phyloP scores from a whole-genome alignment of 2,113 vertebrate species.

The Oreochromis spilurus region DNA sequence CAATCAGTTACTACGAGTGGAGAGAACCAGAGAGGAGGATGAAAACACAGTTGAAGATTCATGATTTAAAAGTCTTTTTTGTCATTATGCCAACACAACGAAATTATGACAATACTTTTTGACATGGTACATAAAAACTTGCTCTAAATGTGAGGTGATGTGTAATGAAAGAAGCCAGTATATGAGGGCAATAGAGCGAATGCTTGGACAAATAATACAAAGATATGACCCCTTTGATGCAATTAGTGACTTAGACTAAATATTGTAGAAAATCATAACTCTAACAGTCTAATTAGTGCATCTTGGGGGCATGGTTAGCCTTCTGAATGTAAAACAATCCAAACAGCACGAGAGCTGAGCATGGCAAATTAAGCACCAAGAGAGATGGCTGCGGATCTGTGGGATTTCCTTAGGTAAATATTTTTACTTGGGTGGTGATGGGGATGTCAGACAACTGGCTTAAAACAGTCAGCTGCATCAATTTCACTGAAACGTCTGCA shows the following conservation, averaged over 20 bases:
- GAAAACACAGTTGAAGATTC: neutral
- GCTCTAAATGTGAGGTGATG: neutral
- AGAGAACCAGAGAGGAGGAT: neutral
- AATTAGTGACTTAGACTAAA: neutral
- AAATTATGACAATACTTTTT: neutral
- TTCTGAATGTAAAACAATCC: constrained; percentile 19
- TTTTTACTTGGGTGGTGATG: constrained; percentile 34
- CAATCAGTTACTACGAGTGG: neutral
- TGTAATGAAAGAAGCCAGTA: neutral
- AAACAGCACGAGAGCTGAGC: constrained; percentile 25
- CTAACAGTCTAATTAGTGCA: constrained; percentile 39
- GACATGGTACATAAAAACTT: neutral
- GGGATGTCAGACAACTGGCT: constrained; percentile 36
- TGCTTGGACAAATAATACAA: neutral
- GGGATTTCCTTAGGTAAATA: constrained; percentile 56
- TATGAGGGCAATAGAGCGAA: neutral
- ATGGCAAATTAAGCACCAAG: constrained; percentile 49
- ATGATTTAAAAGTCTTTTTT: neutral
- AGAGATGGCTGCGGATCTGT: constrained; percentile 39
- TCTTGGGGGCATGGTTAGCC: constrained; percentile 10
- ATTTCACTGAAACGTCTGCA: neutral
- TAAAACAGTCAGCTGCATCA: constrained; percentile 15
- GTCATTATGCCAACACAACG: neutral
- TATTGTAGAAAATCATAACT: constrained; percentile 18
- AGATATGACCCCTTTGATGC: neutral